A percentile compares a stretch with the other conserved stretches of the same genome.
Evolutionary conservation across 2,797 vertebrate species (phyloP).

Genomic region (Tokudaia muenninki): DNA sequence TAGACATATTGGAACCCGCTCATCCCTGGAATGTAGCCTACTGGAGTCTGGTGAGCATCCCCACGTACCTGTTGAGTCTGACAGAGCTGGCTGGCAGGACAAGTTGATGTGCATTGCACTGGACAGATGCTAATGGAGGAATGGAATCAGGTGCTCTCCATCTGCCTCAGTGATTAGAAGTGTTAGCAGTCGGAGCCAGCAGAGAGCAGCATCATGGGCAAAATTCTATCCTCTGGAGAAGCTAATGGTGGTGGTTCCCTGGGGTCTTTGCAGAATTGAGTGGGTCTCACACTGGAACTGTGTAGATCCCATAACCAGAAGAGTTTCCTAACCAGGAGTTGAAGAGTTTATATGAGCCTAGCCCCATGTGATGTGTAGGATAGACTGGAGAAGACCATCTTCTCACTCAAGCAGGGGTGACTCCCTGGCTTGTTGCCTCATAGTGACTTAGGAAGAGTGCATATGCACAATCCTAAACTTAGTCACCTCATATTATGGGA

Average conservation of each 20-base stretch:
- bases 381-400: background rate
- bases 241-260: background rate
- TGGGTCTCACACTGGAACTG: background rate
- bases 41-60: background rate
- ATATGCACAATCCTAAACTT: background rate
- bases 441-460: background rate
- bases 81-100: background rate
- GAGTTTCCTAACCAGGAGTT: background rate
- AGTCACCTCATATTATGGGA: background rate
- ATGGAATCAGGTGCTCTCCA: background rate
- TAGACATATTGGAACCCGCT: background rate
- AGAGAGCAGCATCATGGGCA: background rate
- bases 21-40: background rate
- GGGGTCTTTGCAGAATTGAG: background rate
- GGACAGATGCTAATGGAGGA: background rate
- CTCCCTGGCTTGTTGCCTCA: background rate
- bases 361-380: background rate
- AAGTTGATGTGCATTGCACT: background rate
- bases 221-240: background rate
- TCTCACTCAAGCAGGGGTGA: too few relatives aligned
- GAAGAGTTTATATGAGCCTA: background rate
- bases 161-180: background rate
- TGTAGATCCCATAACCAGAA: background rate
- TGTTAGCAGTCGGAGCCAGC: background rate
- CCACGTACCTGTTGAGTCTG: background rate